A percentile compares a stretch with the other conserved stretches of the same genome.
phyloP scores from a whole-genome alignment of 2,113 vertebrate genomes.

The Crypturellus undulatus region DNA sequence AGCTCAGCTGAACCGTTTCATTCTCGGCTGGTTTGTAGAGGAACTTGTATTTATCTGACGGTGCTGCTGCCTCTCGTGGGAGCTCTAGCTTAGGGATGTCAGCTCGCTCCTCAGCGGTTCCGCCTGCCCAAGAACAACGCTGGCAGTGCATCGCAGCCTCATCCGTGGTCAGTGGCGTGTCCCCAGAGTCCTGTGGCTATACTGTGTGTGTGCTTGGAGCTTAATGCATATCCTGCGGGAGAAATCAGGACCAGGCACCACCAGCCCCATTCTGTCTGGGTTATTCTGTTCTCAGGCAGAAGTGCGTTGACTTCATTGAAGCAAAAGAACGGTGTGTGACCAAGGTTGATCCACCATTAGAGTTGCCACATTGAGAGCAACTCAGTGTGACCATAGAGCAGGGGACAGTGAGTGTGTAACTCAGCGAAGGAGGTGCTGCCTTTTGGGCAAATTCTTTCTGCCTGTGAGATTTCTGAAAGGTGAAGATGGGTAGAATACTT shows the following conservation, averaged over 20 bases:
- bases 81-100: neutral
- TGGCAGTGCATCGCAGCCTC: neutral
- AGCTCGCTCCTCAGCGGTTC: neutral
- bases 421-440: rapidly evolving
- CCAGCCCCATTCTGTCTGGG: neutral
- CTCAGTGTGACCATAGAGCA: neutral
- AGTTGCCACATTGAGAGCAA: rapidly evolving
- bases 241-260: neutral
- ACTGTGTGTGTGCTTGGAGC: neutral
- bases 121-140: neutral
- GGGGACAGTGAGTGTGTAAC: neutral
- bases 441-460: neutral
- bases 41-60: neutral
- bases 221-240: neutral
- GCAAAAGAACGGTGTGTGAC: rapidly evolving
- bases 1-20: neutral
- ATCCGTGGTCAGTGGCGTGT: neutral
- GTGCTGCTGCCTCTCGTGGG: neutral
- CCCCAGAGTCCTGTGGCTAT: neutral
- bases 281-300: neutral
- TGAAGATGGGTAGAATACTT: neutral
- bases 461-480: neutral
- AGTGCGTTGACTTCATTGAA: neutral
- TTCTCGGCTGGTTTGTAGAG: neutral
- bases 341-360: neutral